Percentiles rank a stretch among this genome's conserved stretches.
Evolutionary conservation across 2,797 vertebrate species (phyloP).

Genomic region (Cyclopterus lumpus): DNA sequence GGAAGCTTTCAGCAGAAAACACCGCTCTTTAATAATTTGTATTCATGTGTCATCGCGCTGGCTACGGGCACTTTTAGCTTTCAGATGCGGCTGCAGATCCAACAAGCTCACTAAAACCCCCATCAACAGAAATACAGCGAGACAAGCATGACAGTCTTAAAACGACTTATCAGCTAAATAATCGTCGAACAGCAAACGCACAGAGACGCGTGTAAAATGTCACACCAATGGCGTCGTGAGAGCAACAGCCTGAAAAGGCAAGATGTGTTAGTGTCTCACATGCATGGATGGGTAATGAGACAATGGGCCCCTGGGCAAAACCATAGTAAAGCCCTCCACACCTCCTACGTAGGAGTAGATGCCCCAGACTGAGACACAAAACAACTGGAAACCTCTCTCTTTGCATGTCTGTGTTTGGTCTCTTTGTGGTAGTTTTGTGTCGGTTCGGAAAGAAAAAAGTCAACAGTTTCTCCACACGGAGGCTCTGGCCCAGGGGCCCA

Average conservation of each 20-base stretch:
- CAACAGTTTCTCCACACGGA: background rate
- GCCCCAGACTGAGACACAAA: background rate
- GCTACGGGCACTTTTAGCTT: constrained; percentile 66
- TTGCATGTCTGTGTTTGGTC: background rate
- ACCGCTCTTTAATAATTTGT: constrained; percentile 76
- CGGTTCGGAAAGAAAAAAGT: background rate
- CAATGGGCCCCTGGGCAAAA: background rate
- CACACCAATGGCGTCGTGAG: background rate
- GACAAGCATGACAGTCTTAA: constrained; percentile 35
- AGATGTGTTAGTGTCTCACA: constrained; percentile 20
- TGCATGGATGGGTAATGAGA: constrained; percentile 14
- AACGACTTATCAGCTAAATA: constrained; percentile 47
- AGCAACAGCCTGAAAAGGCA: constrained; percentile 18
- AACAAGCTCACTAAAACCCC: constrained; percentile 47
- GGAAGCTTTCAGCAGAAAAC: constrained; percentile 68
- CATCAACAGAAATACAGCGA: constrained; percentile 36
- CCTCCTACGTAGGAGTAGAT: background rate
- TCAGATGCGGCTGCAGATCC: constrained; percentile 64
- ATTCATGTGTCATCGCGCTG: constrained; percentile 65
- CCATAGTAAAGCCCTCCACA: background rate
- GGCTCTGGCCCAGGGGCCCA: background rate
- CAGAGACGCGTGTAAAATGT: constrained; percentile 3
- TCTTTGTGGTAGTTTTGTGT: background rate
- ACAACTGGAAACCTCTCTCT: background rate
- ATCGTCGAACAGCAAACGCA: constrained; percentile 39